phyloP scores from a whole-genome alignment of 64 coral and sea anemone species.

The Cladopsammia gracilis region DNA sequence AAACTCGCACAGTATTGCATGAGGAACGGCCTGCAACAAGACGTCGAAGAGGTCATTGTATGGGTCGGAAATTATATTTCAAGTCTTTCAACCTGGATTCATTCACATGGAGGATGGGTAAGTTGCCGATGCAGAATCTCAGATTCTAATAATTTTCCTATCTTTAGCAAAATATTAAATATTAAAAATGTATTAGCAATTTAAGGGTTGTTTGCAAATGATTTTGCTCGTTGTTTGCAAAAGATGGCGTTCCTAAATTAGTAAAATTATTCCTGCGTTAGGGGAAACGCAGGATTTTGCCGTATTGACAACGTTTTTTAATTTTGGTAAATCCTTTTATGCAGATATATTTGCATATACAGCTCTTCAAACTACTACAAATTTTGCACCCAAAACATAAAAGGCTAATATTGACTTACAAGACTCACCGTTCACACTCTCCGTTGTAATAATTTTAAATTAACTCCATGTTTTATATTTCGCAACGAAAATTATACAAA shows the following conservation, averaged over 20 bases:
- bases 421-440: background rate
- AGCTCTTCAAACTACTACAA: background rate
- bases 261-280: background rate
- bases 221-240: background rate
- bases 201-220: background rate
- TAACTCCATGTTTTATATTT: background rate
- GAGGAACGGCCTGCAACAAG: constrained; percentile 47
- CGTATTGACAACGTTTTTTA: background rate
- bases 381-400: background rate
- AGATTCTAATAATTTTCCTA: background rate
- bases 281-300: background rate
- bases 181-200: background rate
- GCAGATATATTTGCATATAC: background rate
- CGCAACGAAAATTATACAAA: too few species aligned
- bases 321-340: background rate
- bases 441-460: background rate
- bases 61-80: constrained; percentile 79
- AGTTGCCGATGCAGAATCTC: background rate
- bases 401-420: constrained; percentile 2
- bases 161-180: constrained; percentile 27
- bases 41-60: constrained; percentile 17
- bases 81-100: constrained; percentile 61
- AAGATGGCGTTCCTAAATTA: background rate
- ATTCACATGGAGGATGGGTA: constrained; percentile 70
- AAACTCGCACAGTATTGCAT: constrained; percentile 76